Evolutionary conservation across 1,140 invertebrate species (phyloP).

Genomic region (Drosophila saltans): DNA sequence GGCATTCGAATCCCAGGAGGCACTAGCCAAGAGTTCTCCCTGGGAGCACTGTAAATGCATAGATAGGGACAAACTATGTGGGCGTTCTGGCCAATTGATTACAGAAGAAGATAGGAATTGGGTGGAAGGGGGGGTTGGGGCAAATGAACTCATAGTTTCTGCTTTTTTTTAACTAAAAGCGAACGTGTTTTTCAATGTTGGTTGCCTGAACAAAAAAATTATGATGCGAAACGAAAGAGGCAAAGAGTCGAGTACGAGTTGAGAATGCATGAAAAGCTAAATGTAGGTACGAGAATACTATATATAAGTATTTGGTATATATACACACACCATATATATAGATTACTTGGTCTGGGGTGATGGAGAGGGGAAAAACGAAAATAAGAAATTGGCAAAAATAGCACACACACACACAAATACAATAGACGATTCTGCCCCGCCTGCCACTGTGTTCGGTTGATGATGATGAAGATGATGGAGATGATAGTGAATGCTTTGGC

Average conservation of each 20-base stretch:
- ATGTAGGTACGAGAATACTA: conserved; percentile 5
- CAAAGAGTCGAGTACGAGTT: conserved; percentile 59
- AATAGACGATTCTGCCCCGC: conserved; percentile 38
- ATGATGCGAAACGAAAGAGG: conserved; percentile 79
- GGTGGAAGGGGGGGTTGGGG: conserved; percentile 1
- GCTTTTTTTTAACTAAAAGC: conserved; percentile 37
- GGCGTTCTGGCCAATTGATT: conserved; percentile 60
- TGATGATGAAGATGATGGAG: conserved; percentile 55
- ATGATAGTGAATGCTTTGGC: conserved; percentile 28
- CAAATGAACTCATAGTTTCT: conserved; percentile 46
- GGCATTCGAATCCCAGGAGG: neutral
- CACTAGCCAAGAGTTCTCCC: neutral
- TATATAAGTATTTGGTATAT: conserved; percentile 16
- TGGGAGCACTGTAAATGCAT: conserved; percentile 14
- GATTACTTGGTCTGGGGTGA: neutral
- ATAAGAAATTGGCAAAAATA: conserved; percentile 60
- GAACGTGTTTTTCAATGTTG: conserved; percentile 72
- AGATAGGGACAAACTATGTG: conserved; percentile 54
- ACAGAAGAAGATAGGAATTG: neutral
- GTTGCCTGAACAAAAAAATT: conserved; percentile 60
- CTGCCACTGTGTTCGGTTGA: conserved; percentile 14
- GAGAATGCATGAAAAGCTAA: conserved; percentile 60
- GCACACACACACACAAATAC: conserved; percentile 37
- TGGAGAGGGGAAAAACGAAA: conserved; percentile 28
- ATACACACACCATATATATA: conserved; percentile 10